Base-by-base conservation (phyloP, 1,140 invertebrate genomes). In the Monomorium pharaonis region DNA sequence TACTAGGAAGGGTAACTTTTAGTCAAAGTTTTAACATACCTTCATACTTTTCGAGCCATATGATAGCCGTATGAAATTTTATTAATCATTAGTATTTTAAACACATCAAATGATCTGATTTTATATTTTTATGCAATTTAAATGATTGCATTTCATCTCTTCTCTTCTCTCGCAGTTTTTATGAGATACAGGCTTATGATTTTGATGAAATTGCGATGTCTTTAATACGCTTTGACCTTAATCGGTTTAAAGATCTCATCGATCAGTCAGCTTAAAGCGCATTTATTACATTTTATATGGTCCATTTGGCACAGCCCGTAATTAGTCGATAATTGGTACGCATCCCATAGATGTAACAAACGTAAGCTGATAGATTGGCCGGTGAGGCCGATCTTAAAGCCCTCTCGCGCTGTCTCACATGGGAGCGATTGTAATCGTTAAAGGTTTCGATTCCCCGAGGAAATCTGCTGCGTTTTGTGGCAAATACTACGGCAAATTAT, bases 281-380 rank as follows among this genome's bases (percentile, higher is more conserved):
- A 24, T 16, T 67, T 67, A 24, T 67, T 44, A 16, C 5, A 24
- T 16, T 21, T 44, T n/a, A 42, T 16, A 18, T 4, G 24, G 12
- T 5, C 14, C 14, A 27, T 47, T 67, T 67, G 37, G 6, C 21
- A 18, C 9, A 24, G 12, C 5, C n/a, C 10, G 33, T 44, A 67
- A 67, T 67, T 67, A 67, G 5, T 16, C 63, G 67, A 44, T 84
- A 87, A 87, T 88, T 85, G 63, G 12, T 74, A 67, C 30, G 37
- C 27, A 33, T 78, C 14, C 21, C n/a, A 18, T 14, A 54, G 37
- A 65, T 10, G 51, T 54, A 16, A 16, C 1, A 24, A 24, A 16
- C 54, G 37, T 30, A 33, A 42, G 24, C 24, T 56, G 67, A 27
- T 37, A 44, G 47, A 60, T 69, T 58, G 70, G 18, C 14, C 51